Base-by-base conservation (phyloP, 2,797 vertebrate genomes). In the Phrynocephalus vlangalii region DNA sequence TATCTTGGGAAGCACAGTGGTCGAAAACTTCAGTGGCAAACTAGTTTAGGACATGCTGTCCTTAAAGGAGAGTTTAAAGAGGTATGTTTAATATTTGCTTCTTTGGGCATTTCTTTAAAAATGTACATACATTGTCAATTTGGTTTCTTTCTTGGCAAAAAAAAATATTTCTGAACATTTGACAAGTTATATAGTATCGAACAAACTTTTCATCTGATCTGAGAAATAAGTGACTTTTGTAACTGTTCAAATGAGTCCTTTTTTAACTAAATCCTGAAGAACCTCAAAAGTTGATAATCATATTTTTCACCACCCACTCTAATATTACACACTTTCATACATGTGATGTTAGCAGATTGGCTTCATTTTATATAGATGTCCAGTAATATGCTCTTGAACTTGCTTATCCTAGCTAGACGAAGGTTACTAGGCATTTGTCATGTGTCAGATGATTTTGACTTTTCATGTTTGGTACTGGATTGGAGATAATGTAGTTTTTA, bases 1-100 rank as follows among this genome's bases (percentile, higher is more conserved):
- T 97, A 97, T 82, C 94, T 97, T 7, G 97, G 97, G 83, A 97
- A 97, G 73, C 97, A 97, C 91, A 97, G 97, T 9, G 97, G 97
- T 72, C 96, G 97, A 83, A 97, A 97, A 85, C 96, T 97, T 22
- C 97, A 97, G 18, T 97, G 97, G 97, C 97, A 97, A 79, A 97
- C 97, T 0, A 97, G 97, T 1, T 89, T 97, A 90, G 97, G 97
- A 15, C 97, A 97, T 15, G 97, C 97, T 1, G 97, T 97, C 71
- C 88, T 97, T 22, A 97, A 97, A 87, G 96, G 96, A 0, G 97
- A 97, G 77, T 97, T 97, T 90, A 97, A 96, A 89, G 97, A 97
- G 89, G 79, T 76, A n/a, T 89, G 96, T 92, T 91, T 82, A 9
- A n/a, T 71, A 81, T 56, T 0, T 38, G 1, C n/a, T 68, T 5